phyloP scores from a whole-genome alignment of 2,888 invertebrate species.

The Brachyptera risi region DNA sequence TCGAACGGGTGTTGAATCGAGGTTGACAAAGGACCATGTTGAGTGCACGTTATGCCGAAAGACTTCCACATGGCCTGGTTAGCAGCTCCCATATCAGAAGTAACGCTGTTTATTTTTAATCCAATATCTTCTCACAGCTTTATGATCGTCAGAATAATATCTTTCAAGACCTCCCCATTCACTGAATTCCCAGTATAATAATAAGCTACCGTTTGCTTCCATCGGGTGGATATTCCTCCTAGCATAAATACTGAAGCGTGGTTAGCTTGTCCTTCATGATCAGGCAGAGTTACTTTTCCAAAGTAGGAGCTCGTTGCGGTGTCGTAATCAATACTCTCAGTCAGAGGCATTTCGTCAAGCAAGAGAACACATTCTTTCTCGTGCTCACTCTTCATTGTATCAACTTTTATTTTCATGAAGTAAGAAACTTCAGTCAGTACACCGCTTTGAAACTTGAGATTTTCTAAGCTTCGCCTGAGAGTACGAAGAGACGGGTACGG shows the following conservation, averaged over 20 bases:
- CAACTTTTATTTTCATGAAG: neutral
- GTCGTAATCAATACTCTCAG: neutral
- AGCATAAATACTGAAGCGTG: conserved; percentile 38
- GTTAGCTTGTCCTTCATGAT: conserved; percentile 31
- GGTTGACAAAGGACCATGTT: conserved; percentile 2
- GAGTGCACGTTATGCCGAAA: conserved; percentile 24
- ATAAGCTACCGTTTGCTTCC: no score
- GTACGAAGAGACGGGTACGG: neutral
- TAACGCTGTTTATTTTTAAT: conserved; percentile 32
- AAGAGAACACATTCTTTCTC: no score
- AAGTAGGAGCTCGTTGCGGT: neutral
- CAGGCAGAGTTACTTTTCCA: conserved; percentile 1
- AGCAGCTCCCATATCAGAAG: no score
- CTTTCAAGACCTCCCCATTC: conserved; percentile 33
- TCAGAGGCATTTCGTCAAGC: neutral
- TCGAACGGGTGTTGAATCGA: conserved; percentile 35
- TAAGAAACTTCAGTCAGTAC: neutral
- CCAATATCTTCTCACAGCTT: conserved; percentile 24
- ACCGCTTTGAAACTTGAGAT: neutral
- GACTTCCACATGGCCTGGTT: conserved; percentile 36
- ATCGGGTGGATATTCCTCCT: conserved; percentile 35
- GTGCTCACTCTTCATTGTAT: neutral
- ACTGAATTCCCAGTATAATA: conserved; percentile 36
- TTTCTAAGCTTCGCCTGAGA: neutral
- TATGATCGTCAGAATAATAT: conserved; percentile 33